A percentile compares a stretch with the other conserved stretches of the same genome.
Conservation (phyloP, 2,113 vertebrate species). For the Pleuronectes platessa region DNA sequence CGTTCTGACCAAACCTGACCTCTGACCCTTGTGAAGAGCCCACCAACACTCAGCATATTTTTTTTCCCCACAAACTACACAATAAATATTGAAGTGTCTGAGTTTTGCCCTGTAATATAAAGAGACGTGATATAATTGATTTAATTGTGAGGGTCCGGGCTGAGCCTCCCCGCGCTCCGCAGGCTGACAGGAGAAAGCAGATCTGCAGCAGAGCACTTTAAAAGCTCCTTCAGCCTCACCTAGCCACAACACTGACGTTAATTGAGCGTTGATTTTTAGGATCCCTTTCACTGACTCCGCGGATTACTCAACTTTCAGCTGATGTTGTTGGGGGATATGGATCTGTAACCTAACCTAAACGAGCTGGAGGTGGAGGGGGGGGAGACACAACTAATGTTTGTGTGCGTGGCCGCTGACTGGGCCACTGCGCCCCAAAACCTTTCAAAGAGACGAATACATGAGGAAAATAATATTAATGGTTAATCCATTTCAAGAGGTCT, state of each 20-base stretch:
- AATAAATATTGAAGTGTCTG: neutral
- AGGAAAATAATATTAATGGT: neutral
- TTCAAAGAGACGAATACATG: neutral
- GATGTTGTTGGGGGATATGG: conserved; percentile 28
- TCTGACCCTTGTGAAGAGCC: conserved; percentile 18
- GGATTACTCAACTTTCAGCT: conserved; percentile 64
- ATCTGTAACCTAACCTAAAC: conserved; percentile 25
- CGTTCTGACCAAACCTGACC: neutral
- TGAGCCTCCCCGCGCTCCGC: neutral
- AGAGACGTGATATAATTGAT: conserved; percentile 23
- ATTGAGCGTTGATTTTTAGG: conserved; percentile 81
- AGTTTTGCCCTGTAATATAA: neutral
- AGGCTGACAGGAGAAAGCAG: conserved; percentile 66
- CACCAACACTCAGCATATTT: neutral
- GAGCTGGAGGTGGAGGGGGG: neutral
- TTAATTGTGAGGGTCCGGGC: conserved; percentile 46
- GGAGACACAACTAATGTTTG: conserved; percentile 1
- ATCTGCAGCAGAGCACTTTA: conserved; percentile 77
- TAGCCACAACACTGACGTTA: conserved; percentile 78
- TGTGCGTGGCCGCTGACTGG: neutral
- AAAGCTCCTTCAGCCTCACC: conserved; percentile 83
- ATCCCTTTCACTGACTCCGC: conserved; percentile 81
- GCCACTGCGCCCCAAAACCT: neutral
- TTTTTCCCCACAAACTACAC: neutral
- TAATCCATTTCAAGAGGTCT: neutral